These are phyloP conservation scores for Temnothorax nylanderi DNA, from an alignment of 1,140 invertebrate genomes.

Conservation along the genomic window DNA sequence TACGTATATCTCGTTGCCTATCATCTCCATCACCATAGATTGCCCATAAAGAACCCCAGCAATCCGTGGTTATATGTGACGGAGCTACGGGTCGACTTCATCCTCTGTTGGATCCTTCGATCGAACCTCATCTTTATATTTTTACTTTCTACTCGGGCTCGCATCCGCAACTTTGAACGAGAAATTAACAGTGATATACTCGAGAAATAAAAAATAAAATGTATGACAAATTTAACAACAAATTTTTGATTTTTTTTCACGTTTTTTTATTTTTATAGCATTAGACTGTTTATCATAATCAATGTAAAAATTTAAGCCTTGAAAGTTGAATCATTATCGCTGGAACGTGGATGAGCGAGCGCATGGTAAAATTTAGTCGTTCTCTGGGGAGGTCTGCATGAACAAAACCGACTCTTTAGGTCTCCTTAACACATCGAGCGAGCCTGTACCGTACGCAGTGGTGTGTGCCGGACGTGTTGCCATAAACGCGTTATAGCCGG, in stretches of 20 bases:
- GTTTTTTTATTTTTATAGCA: background rate
- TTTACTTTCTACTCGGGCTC: conserved; percentile 44
- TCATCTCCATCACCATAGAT: conserved; percentile 86
- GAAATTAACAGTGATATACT: conserved; percentile 1
- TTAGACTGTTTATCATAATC: too few relatives aligned
- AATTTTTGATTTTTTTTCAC: background rate
- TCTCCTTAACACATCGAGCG: conserved; percentile 75
- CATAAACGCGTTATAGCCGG: conserved; percentile 82
- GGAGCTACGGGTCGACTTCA: conserved; percentile 58
- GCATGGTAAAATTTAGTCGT: conserved; percentile 2
- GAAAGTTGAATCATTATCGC: conserved; percentile 48
- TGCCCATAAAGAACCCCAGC: conserved; percentile 85
- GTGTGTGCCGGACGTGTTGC: conserved; percentile 65
- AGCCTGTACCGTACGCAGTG: background rate
- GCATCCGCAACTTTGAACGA: conserved; percentile 3
- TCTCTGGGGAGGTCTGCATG: conserved; percentile 38
- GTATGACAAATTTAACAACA: background rate
- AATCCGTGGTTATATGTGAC: conserved; percentile 85
- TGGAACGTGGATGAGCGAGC: conserved; percentile 48
- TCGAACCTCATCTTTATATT: conserved; percentile 57
- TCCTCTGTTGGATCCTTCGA: conserved; percentile 64
- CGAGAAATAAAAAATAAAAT: background rate
- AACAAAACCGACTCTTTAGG: conserved; percentile 80
- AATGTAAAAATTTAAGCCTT: background rate
- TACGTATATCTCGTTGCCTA: conserved; percentile 85